Conservation (phyloP, 2,797 vertebrate genomes). For the Myotis findleyi region DNA sequence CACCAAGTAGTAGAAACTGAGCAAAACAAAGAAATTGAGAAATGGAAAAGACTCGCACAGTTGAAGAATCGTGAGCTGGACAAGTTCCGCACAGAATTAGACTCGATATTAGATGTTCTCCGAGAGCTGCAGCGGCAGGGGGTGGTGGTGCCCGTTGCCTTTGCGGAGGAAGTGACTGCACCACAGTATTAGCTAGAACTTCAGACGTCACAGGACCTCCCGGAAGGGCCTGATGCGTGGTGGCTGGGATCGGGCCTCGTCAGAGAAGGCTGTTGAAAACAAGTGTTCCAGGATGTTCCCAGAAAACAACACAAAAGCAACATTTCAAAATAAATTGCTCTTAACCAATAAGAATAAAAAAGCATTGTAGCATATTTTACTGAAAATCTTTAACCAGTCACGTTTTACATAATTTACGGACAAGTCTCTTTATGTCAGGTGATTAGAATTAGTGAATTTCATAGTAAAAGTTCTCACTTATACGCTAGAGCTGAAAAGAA, state of each 20-base stretch:
- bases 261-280: not conserved
- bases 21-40: conserved; percentile 89
- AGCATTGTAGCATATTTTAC: conserved; percentile 6
- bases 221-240: not conserved
- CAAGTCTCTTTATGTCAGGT: not conserved
- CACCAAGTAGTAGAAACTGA: conserved; percentile 83
- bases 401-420: not conserved
- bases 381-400: not conserved
- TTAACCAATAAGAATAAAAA: not conserved
- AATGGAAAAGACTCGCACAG: conserved; percentile 92
- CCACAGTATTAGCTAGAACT: conserved; percentile 74
- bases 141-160: conserved; percentile 88
- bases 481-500: not conserved
- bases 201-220: not conserved
- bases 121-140: conserved; percentile 94
- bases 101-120: conserved; percentile 95
- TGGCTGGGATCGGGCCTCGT: not conserved
- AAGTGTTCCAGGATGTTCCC: not conserved
- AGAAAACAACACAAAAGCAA: not conserved
- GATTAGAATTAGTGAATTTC: not conserved
- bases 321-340: conserved; percentile 59
- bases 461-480: not conserved
- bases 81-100: conserved; percentile 93
- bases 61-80: conserved; percentile 92
- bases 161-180: conserved; percentile 46